phyloP scores from a whole-genome alignment of 2,797 vertebrate species.

The Myotis findleyi region DNA sequence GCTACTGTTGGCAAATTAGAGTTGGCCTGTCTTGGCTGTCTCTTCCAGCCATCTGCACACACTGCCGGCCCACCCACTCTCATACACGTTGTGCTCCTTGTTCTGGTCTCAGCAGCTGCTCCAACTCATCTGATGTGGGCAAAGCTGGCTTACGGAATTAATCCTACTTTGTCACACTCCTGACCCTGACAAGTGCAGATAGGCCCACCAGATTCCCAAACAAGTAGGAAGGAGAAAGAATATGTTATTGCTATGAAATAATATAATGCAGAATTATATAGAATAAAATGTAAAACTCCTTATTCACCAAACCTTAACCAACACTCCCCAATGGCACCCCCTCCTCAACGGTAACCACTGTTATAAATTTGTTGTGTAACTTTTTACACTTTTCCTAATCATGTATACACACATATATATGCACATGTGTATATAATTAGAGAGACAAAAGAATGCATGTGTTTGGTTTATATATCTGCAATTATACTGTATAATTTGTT shows the following conservation, averaged over 20 bases:
- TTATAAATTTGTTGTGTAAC: neutral
- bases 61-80: neutral
- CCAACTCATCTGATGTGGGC: constrained; percentile 33
- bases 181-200: constrained; percentile 18
- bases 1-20: constrained; percentile 46
- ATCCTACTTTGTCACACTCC: constrained; percentile 36
- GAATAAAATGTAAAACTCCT: constrained; percentile 49
- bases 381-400: constrained; percentile 35
- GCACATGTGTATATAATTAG: neutral
- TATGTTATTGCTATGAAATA: neutral
- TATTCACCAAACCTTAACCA: neutral
- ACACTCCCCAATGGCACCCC: neutral
- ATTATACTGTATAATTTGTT: constrained; percentile 1
- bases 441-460: neutral
- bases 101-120: constrained; percentile 48
- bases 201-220: constrained; percentile 32
- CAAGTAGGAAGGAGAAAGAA: constrained; percentile 12
- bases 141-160: neutral
- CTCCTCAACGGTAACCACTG: neutral
- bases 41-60: constrained; percentile 17
- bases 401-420: neutral
- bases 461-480: neutral
- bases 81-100: neutral
- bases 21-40: neutral
- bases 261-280: neutral